phyloP scores from a whole-genome alignment of 2,888 invertebrate genomes.

The Plemyria rubiginata region DNA sequence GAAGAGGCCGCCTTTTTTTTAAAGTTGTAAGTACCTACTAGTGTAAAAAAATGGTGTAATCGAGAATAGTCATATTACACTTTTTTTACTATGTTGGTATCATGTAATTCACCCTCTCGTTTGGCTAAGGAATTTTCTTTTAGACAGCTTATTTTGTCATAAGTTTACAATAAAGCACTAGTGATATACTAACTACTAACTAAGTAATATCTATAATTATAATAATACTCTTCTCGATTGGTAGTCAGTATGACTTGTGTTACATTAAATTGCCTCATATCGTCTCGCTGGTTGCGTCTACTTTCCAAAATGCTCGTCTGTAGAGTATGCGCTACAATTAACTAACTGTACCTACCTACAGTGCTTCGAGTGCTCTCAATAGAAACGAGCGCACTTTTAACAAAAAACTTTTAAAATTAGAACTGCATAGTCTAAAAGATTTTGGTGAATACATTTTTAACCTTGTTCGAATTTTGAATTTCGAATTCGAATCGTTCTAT shows the following conservation, averaged over 20 bases:
- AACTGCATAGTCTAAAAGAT: neutral
- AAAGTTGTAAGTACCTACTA: too few species aligned
- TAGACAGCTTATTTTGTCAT: too few species aligned
- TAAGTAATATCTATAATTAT: neutral
- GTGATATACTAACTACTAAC: neutral
- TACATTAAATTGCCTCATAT: conserved; percentile 56
- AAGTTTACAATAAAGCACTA: too few species aligned
- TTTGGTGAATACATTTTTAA: neutral
- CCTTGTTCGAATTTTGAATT: neutral
- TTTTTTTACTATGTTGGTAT: too few species aligned
- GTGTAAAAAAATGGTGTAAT: too few species aligned
- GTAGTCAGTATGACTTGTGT: conserved; percentile 14
- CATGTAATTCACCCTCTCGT: too few species aligned
- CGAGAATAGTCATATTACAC: too few species aligned
- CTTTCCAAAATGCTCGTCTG: conserved; percentile 79
- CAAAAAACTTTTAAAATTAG: conserved; percentile 3
- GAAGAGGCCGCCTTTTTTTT: neutral
- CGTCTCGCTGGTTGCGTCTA: conserved; percentile 71
- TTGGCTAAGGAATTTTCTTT: too few species aligned
- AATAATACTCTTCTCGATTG: neutral
- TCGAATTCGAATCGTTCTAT: neutral
- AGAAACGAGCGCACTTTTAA: conserved; percentile 23
- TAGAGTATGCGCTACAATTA: conserved; percentile 58
- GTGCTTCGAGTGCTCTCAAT: conserved; percentile 51
- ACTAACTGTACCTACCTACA: conserved; percentile 51